These are phyloP conservation scores for Sebastes trivittatus DNA, from an alignment of 2,797 vertebrate genomes.

Conservation along the genomic window DNA sequence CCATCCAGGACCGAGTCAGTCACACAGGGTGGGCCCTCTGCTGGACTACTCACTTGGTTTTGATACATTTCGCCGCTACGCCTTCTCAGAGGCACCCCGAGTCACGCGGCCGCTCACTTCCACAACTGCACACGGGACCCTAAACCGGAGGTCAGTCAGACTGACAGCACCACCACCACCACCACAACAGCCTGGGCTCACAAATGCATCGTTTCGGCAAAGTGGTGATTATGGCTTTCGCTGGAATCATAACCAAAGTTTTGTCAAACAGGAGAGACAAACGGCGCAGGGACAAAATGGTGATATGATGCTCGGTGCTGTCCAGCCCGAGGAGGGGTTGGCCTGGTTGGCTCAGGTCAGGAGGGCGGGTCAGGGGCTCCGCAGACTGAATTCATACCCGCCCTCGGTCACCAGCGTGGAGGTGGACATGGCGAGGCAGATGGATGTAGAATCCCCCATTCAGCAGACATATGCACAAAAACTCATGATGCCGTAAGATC, in stretches of 20 bases:
- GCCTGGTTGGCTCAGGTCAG: slow-evolving; percentile 30
- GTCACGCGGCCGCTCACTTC: background rate
- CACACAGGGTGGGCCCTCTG: background rate
- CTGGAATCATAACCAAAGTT: background rate
- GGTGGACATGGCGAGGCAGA: slow-evolving; percentile 17
- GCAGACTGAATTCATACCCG: slow-evolving; percentile 39
- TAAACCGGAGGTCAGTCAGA: background rate
- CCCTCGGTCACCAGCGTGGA: slow-evolving; percentile 52
- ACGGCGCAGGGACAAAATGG: background rate
- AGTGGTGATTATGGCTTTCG: background rate
- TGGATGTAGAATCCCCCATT: background rate
- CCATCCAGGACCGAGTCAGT: slow-evolving; percentile 25
- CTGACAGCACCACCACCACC: background rate
- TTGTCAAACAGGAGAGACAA: background rate
- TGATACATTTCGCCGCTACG: slow-evolving; percentile 10
- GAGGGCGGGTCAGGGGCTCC: slow-evolving; percentile 2
- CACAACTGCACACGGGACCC: background rate
- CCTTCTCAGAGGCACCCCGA: slow-evolving; percentile 45
- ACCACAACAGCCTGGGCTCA: background rate
- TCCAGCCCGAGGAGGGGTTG: background rate
- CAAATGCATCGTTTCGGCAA: slow-evolving; percentile 16
- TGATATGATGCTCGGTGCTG: background rate
- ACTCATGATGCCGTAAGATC: slow-evolving; percentile 56
- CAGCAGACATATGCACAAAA: slow-evolving; percentile 7
- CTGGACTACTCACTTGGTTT: background rate